phyloP scores from a whole-genome alignment of 2,888 invertebrate genomes.

The Hypena proboscidalis region DNA sequence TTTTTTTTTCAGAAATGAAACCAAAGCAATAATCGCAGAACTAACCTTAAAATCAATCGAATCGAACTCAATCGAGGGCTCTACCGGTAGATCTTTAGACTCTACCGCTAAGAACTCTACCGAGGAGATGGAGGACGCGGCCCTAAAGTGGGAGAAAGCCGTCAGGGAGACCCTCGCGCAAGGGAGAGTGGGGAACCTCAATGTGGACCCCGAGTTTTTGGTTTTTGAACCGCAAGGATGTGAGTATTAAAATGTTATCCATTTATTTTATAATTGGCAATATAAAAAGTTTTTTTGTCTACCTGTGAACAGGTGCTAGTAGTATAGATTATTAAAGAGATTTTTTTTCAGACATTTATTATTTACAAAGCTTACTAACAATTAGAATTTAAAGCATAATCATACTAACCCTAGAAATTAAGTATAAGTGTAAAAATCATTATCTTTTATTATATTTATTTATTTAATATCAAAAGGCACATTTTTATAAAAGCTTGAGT shows the following conservation, averaged over 20 bases:
- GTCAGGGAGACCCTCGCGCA: slow-evolving; percentile 89
- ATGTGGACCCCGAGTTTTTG: slow-evolving; percentile 92
- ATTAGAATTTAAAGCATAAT: no score
- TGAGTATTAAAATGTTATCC: slow-evolving; percentile 82
- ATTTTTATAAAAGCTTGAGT: no score
- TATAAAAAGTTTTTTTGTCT: no score
- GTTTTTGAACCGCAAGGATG: slow-evolving; percentile 89
- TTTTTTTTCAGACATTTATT: no score
- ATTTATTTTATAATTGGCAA: no score
- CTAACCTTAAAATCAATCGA: slow-evolving; percentile 92
- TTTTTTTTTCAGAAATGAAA: slow-evolving; percentile 70
- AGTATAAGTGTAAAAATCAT: no score
- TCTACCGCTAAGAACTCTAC: slow-evolving; percentile 37
- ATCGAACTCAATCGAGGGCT: slow-evolving; percentile 86
- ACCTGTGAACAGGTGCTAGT: no score
- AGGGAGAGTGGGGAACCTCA: slow-evolving; percentile 91
- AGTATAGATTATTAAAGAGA: no score
- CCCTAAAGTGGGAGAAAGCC: slow-evolving; percentile 79
- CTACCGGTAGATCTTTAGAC: slow-evolving; percentile 68
- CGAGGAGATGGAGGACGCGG: slow-evolving; percentile 48
- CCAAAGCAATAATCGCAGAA: slow-evolving; percentile 90
- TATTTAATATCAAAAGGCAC: no score
- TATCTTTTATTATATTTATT: no score
- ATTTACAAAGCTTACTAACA: no score
- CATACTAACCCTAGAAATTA: no score